Percentiles rank a stretch among this genome's conserved stretches.
Conservation (phyloP, 2,797 vertebrate species). For the Phalanger gymnotis region DNA sequence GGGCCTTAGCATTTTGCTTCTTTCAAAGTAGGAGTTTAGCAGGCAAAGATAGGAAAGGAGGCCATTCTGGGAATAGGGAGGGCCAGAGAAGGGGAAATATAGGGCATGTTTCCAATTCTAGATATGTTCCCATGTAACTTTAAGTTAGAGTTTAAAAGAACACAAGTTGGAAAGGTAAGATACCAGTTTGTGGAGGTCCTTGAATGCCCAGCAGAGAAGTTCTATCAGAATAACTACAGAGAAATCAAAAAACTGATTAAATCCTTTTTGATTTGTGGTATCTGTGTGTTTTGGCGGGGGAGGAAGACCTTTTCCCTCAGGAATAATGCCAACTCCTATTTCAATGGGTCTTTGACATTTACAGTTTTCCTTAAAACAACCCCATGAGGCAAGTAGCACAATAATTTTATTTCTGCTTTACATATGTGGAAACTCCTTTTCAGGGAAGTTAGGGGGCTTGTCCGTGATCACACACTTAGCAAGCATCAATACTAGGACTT, state of each 20-base stretch:
- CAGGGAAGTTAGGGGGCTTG: no score
- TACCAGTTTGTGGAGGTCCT: no score
- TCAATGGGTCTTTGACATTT: not conserved
- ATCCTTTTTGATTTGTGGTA: not conserved
- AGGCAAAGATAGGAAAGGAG: not conserved
- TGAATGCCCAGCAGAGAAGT: not conserved
- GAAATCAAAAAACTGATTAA: slow-evolving; percentile 14
- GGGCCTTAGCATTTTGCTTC: not conserved
- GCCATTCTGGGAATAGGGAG: not conserved
- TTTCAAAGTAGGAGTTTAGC: not conserved
- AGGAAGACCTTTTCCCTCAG: slow-evolving; percentile 33
- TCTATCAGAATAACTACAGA: slow-evolving; percentile 10
- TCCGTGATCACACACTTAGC: not conserved
- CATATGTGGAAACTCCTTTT: not conserved
- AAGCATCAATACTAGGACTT: not conserved
- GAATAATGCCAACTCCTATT: not conserved
- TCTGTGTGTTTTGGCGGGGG: not conserved
- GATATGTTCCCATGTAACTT: not conserved
- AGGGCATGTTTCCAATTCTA: not conserved
- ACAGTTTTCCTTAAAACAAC: not conserved
- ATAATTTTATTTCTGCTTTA: not conserved
- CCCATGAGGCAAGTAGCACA: not conserved
- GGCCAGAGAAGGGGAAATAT: not conserved
- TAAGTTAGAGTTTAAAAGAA: not conserved
- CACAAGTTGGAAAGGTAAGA: not conserved